phyloP scores from a whole-genome alignment of 23 tunicate genomes.

The Phallusia fumigata region DNA sequence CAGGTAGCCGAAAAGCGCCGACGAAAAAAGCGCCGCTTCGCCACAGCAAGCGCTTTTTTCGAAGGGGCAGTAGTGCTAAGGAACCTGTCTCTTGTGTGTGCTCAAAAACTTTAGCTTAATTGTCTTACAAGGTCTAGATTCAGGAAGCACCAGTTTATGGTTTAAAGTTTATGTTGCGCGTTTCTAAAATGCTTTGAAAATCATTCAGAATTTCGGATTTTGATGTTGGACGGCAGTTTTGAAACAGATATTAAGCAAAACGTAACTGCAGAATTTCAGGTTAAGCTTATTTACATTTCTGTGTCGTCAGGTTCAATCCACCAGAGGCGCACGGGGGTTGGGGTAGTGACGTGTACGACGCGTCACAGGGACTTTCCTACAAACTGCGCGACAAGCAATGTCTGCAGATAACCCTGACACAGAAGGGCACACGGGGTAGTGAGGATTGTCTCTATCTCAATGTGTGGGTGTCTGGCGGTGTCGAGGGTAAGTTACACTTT shows the following conservation, averaged over 20 bases:
- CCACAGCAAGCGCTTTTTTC: no score
- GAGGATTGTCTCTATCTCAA: slow-evolving; percentile 63
- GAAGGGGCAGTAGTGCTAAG: no score
- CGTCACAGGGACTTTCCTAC: slow-evolving; percentile 26
- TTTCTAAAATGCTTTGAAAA: no score
- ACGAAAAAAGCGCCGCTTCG: neutral
- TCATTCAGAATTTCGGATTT: neutral
- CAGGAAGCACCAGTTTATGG: no score
- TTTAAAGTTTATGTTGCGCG: no score
- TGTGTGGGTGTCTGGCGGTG: slow-evolving; percentile 69
- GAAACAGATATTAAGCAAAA: neutral
- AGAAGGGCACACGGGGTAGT: slow-evolving; percentile 34
- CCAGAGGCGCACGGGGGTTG: slow-evolving; percentile 53
- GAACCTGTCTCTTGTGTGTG: no score
- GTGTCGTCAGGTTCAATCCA: slow-evolving; percentile 32
- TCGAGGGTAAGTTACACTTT: slow-evolving; percentile 36
- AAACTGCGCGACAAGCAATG: slow-evolving; percentile 40
- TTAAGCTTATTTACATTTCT: no score
- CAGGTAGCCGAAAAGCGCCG: no score
- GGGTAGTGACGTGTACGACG: slow-evolving; percentile 44
- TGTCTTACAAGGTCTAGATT: no score
- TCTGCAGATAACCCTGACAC: slow-evolving; percentile 40
- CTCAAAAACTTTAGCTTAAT: no score
- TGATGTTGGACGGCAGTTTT: neutral
- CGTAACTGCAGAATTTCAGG: no score